Base-by-base conservation (phyloP, 2,888 invertebrate species). In the Diabrotica balteata region DNA sequence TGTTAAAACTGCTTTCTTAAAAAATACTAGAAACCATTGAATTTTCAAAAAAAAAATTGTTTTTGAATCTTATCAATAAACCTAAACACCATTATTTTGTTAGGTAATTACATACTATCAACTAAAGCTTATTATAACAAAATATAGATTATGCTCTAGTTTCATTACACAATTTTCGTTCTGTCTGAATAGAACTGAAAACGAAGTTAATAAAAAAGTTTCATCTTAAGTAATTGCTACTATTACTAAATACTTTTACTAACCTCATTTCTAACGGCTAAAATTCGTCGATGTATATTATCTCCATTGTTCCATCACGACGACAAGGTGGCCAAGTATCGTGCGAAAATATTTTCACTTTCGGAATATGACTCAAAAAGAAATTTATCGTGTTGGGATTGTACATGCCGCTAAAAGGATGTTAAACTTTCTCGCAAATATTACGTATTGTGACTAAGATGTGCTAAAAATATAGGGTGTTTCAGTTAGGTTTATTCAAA, bases 161-260 rank as follows among this genome's bases (percentile, higher is more conserved):
- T 32, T 5, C 32, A 32, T 61, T 62, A 58, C 49, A 63, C 53
- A 68, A 63, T 59, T 44, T 43, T 17, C 60, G 66, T 71, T 71
- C 64, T 67, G 51, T 59, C 17, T 64, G 62, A 63, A 52, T 65
- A 62, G 54, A 44, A 60, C 47, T 59, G 71, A 71, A 71, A 71
- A 45, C 52, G 69, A 71, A 57, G 67, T 64, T 59, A 57, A 47
- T 59, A 59, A 59, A 63, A 69, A 71, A 68, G 63, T 53, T 62
- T 62, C 46, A 43, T 58, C 67, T 65, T 55, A 58, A 65, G 51
- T 67, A 65, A 67, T 62, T 66, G 59, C 60, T 45, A 49, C 62
- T 52, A 49, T 65, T 70, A 68, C 66, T 65, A 67, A 64, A 69
- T 63, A 71, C 71, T 71, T 69, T 71, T 69, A 71, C 71, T 71